phyloP scores from a whole-genome alignment of 2,888 invertebrate species.

The Hemistola chrysoprasaria region DNA sequence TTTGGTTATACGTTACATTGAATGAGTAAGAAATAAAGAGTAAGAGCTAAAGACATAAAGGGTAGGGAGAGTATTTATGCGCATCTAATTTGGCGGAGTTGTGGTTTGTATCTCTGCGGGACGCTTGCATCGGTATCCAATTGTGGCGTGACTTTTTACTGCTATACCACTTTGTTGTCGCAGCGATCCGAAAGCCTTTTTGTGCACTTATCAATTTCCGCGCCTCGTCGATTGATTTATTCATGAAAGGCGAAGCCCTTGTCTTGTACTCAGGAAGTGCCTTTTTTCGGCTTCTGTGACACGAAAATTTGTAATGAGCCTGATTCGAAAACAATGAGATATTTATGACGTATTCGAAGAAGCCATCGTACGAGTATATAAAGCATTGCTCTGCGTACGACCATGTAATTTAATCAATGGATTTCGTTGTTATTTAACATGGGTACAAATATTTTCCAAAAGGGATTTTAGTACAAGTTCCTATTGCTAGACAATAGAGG shows the following conservation, averaged over 20 bases:
- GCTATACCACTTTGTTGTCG: constrained; percentile 76
- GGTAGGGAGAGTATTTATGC: constrained; percentile 60
- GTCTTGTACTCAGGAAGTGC: constrained; percentile 75
- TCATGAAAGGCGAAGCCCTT: constrained; percentile 68
- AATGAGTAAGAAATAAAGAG: constrained; percentile 2
- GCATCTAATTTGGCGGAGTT: constrained; percentile 70
- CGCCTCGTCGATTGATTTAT: constrained; percentile 79
- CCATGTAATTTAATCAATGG: too few relatives aligned
- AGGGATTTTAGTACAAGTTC: constrained; percentile 8
- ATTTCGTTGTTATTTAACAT: too few relatives aligned
- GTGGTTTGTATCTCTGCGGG: constrained; percentile 54
- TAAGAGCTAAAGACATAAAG: constrained; percentile 25
- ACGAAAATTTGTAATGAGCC: constrained; percentile 78
- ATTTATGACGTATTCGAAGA: constrained; percentile 61
- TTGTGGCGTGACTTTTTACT: constrained; percentile 70
- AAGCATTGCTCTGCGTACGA: constrained; percentile 1
- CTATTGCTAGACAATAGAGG: constrained; percentile 3
- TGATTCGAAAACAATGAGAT: constrained; percentile 77
- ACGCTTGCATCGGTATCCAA: constrained; percentile 48
- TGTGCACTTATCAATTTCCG: constrained; percentile 79
- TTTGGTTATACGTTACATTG: too few relatives aligned
- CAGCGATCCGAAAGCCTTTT: constrained; percentile 69
- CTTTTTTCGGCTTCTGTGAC: constrained; percentile 65
- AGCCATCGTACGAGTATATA: constrained; percentile 13
- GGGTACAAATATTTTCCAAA: too few relatives aligned